Base-by-base conservation (phyloP, 1,140 invertebrate species). In the Megathymus violae region DNA sequence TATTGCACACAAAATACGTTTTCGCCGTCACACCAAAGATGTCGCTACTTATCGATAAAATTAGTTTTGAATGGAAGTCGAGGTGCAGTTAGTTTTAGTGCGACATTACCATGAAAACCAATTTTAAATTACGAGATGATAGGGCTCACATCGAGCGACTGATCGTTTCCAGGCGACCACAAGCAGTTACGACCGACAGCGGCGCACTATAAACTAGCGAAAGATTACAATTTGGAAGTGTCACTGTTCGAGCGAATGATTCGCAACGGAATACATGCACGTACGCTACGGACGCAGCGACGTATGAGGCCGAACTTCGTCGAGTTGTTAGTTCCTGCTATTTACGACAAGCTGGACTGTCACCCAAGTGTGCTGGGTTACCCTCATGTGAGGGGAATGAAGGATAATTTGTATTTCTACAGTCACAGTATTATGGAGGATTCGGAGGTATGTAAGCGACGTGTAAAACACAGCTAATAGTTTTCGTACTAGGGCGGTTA, bases 161-260 rank as follows among this genome's bases (percentile, higher is more conserved):
- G n/a, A 14, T 34, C 3, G 15, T 43, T 7, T 19, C 7, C 67
- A 94, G 95, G 95, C 59, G 96, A 98, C 83, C 95, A 96, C 82
- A 93, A 95, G 75, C 96, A 97, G 74, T 77, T 97, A 1, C 92
- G 94, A 62, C 96, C 96, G 0, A 92, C 88, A 13, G 93, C 94
- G 1, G 92, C 94, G 2, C 92, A 93, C 46, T 94, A 93, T 74
- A 78, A 88, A 36, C 76, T 96, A 36, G 93, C 93, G 11, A 93
- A 88, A 69, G 73, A 94, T 36, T 94, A 93, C 69, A 92, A 94
- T 16, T 71, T 96, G 36, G 94, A 96, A 60, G 92, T 96, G 43
- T 96, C 95, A 0, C 85, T 97, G 1, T 96, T 96, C 81, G 95
- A 96, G 75, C 91, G 95, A 16, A 93, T 96, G 88, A 91, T 96